Evolutionary conservation across 2,888 invertebrate species (phyloP).

Genomic region (Tenthredo distinguenda): DNA sequence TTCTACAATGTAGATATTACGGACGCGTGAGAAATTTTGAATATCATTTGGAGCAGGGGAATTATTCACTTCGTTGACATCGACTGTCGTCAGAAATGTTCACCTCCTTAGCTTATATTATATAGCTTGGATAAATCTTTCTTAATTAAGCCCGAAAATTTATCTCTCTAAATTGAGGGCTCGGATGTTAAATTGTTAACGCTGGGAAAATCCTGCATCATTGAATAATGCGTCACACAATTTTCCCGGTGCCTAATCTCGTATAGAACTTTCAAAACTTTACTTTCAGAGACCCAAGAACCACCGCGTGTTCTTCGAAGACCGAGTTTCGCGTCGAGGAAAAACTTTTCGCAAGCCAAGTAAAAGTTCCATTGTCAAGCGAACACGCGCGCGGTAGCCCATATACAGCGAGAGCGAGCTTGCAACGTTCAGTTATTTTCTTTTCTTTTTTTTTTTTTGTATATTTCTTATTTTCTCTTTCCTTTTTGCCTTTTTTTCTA

Average conservation of each 20-base stretch:
- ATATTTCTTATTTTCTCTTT: conserved; percentile 9
- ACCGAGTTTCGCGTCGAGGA: neutral
- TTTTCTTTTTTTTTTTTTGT: neutral
- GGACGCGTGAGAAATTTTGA: neutral
- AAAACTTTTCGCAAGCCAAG: neutral
- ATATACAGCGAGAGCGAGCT: neutral
- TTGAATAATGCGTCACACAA: conserved; percentile 18
- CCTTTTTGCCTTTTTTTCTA: neutral
- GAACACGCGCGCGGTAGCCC: neutral
- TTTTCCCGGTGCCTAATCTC: conserved; percentile 18
- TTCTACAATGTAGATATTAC: neutral
- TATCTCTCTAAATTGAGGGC: neutral
- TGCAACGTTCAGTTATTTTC: neutral
- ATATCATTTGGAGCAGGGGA: neutral
- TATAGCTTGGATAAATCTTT: neutral
- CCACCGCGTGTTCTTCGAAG: conserved; percentile 8
- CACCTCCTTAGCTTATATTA: neutral
- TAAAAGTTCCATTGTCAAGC: conserved; percentile 45
- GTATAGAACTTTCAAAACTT: conserved; percentile 24
- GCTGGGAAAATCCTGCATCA: neutral
- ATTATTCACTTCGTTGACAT: neutral
- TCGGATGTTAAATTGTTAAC: neutral
- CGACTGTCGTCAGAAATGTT: neutral
- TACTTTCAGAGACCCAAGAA: neutral
- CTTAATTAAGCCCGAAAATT: neutral